Conservation (phyloP, 2,888 invertebrate species). For the Stenodema calcarata region DNA sequence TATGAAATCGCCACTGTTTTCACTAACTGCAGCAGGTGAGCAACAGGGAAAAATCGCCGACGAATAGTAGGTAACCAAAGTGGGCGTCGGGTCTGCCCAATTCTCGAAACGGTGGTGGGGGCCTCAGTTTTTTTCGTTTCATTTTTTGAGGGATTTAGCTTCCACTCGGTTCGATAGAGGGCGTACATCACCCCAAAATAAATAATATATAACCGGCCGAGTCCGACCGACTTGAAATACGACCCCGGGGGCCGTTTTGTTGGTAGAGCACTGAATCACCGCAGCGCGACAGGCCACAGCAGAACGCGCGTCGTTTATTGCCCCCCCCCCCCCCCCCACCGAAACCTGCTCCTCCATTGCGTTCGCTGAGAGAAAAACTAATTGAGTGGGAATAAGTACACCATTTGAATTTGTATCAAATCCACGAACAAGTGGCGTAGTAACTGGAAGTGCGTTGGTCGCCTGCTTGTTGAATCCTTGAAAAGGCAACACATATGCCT, state of each 20-base stretch:
- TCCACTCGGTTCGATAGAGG: conserved; percentile 29
- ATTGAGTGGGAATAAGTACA: neutral
- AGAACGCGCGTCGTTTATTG: conserved; percentile 44
- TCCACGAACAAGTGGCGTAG: no score
- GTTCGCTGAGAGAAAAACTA: neutral
- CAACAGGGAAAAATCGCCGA: neutral
- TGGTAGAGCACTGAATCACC: conserved; percentile 42
- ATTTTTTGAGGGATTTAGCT: conserved; percentile 38
- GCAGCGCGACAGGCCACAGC: conserved; percentile 44
- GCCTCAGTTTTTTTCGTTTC: no score
- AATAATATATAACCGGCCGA: conserved; percentile 48
- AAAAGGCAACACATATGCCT: no score
- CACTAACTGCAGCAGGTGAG: neutral
- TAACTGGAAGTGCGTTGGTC: no score
- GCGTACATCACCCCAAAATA: conserved; percentile 31
- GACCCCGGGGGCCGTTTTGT: conserved; percentile 46
- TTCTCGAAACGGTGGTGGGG: neutral
- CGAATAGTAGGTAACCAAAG: neutral
- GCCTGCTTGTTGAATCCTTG: no score
- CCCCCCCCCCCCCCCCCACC: neutral
- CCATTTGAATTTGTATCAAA: neutral
- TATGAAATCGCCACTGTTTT: no score
- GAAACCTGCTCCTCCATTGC: no score
- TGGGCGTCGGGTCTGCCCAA: neutral
- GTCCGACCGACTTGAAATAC: conserved; percentile 29